Evolutionary conservation across 2,797 vertebrate species (phyloP), one percentile per base, ranked within the genome.

Genomic region (Glossophaga mutica): DNA sequence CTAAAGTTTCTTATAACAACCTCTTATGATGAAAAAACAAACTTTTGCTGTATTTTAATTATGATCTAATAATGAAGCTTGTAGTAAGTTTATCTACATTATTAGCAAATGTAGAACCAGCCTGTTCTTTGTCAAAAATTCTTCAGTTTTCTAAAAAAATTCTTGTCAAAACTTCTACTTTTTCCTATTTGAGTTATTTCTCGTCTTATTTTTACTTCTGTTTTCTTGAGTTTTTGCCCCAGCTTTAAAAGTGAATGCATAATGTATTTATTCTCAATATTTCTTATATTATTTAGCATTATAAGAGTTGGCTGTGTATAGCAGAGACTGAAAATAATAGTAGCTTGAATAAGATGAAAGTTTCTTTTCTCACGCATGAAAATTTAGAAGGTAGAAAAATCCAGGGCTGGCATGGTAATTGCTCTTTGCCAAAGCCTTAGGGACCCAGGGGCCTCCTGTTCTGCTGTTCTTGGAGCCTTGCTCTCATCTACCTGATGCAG

Each of bases 21-120:
- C 10, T 95, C 39, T 93, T 87, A 57, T 82, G n/a, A 87, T 94
- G 87, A 92, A 96, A 90, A 90, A 94, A 22, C 26, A 90, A 85
- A 85, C 48, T 46, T 89, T 81, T 62, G 19, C 55, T 95, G 11
- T 94, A 65, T 93, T 97, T 95, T 91, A 94, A 97, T 97, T 95
- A 55, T 92, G 37, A 74, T 78, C 32, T 81, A 94, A 74, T 90
- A 67, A 94, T 95, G 48, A 84, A 29, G 83, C 78, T 77, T 83
- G 2, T 50, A 90, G 59, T 84, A 79, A 81, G 68, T 92, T 94
- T 89, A 79, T 79, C 57, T 93, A 37, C 7, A 22, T 95, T 91
- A 95, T 94, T 87, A 88, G 57, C 85, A 62, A n/a, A n/a, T n/a
- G n/a, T n/a, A 95, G 37, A 91, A 87, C 16, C 12, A 78, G 34